Base-by-base conservation (phyloP, 2,797 vertebrate genomes). In the Remorina albescens region DNA sequence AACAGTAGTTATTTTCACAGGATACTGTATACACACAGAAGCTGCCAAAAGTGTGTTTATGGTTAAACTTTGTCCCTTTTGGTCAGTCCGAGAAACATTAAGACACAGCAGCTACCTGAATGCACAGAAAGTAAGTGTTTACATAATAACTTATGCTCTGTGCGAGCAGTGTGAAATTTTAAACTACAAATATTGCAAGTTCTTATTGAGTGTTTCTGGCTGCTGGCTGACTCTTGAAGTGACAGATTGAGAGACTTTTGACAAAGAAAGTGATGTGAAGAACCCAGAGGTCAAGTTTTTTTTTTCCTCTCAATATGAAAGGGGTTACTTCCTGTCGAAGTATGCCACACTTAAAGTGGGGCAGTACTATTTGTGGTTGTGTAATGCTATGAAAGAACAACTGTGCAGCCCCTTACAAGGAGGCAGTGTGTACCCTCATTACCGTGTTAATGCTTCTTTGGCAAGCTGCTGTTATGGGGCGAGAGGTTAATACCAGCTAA, bases 391-490 rank as follows among this genome's bases (percentile, higher is more conserved):
- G 92, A 95, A 95, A 93, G 93, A 89, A 91, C 90, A 94, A 93
- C 93, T 95, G 91, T 95, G 93, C 91, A 92, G 86, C 86, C 91
- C 87, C 89, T 93, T 92, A 95, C 93, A 95, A 95, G 92, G 94
- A 93, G 90, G 91, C 89, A 93, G 93, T 95, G 94, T 95, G 91
- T 88, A 80, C 91, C 91, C 91, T 95, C 91, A 94, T 94, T 95
- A 95, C 92, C 85, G 92, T 90, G 86, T 91, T 95, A 95, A 94
- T 95, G 87, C 92, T 86, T 58, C 87, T 93, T 87, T 94, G 94
- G 91, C 93, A 90, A 85, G 89, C 85, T 78, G 87, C 92, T 91
- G 88, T 92, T 91, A 85, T 76, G 83, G 87, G 93, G 89, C 81
- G 86, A 89, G 86, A 93, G 93, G 92, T 94, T 94, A 94, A 94